Evolutionary conservation across 2,888 invertebrate species (phyloP).

Genomic region (Patella pellucida): DNA sequence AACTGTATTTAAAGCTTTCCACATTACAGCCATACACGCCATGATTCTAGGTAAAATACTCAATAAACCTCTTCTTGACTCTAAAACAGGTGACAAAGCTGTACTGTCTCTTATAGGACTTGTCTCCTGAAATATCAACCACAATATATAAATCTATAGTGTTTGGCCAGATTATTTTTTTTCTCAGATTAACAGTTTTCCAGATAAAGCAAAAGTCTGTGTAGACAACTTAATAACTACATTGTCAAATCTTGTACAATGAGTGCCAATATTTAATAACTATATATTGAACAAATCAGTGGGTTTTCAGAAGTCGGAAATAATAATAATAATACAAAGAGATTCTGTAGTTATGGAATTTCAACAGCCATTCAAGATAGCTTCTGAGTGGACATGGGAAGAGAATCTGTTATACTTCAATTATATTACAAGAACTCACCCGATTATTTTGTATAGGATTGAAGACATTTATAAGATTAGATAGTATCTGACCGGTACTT

Average conservation of each 20-base stretch:
- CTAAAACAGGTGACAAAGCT: constrained; percentile 70
- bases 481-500: constrained; percentile 79
- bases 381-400: no score
- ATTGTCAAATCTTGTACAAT: no score
- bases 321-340: no score
- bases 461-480: constrained; percentile 86
- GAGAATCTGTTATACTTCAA: no score
- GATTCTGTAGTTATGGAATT: no score
- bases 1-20: constrained; percentile 78
- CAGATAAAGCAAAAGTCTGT: no score
- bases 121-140: constrained; percentile 50
- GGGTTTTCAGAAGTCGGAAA: no score
- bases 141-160: background rate
- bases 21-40: constrained; percentile 83
- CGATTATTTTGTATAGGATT: constrained; percentile 75
- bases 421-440: constrained; percentile 43
- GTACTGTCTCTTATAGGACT: constrained; percentile 62
- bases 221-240: no score
- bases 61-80: constrained; percentile 81
- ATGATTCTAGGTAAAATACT: constrained; percentile 86
- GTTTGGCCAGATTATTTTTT: background rate
- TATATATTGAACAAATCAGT: no score
- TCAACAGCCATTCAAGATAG: no score
- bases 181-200: no score
- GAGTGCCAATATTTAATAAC: no score